phyloP scores from a whole-genome alignment of 1,140 invertebrate species.

The Trichomalopsis sarcophagae region DNA sequence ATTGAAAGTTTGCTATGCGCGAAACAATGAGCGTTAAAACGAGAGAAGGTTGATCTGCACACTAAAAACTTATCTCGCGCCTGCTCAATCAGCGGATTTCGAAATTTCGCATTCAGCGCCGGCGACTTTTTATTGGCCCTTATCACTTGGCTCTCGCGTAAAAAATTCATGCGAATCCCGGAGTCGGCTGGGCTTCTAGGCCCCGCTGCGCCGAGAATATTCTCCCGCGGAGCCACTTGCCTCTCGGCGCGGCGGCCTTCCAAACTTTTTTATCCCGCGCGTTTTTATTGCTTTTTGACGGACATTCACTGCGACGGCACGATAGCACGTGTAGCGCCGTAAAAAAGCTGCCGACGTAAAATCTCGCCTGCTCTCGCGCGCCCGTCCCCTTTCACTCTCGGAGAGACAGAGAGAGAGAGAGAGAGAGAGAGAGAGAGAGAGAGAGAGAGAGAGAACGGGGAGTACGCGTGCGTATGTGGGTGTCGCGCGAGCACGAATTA shows the following conservation, averaged over 20 bases:
- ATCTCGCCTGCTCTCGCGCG: slow-evolving; percentile 8
- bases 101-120: slow-evolving; percentile 21
- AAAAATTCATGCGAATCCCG: slow-evolving; percentile 34
- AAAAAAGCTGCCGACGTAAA: slow-evolving; percentile 48
- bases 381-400: not conserved
- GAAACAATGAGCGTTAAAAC: too few relatives aligned
- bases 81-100: slow-evolving; percentile 32
- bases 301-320: slow-evolving; percentile 39
- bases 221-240: not conserved
- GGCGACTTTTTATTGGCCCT: slow-evolving; percentile 32
- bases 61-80: not conserved
- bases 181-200: not conserved
- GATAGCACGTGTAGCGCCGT: slow-evolving; percentile 45
- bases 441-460: too few relatives aligned
- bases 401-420: not conserved
- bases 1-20: too few relatives aligned
- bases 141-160: slow-evolving; percentile 34
- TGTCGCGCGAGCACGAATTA: slow-evolving; percentile 16
- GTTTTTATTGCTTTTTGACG: slow-evolving; percentile 45
- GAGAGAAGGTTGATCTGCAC: too few relatives aligned
- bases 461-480: not conserved
- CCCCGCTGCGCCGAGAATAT: not conserved
- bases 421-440: not conserved
- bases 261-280: slow-evolving; percentile 40
- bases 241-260: not conserved